phyloP scores from a whole-genome alignment of 2,888 invertebrate species.

The Suillia variegata region DNA sequence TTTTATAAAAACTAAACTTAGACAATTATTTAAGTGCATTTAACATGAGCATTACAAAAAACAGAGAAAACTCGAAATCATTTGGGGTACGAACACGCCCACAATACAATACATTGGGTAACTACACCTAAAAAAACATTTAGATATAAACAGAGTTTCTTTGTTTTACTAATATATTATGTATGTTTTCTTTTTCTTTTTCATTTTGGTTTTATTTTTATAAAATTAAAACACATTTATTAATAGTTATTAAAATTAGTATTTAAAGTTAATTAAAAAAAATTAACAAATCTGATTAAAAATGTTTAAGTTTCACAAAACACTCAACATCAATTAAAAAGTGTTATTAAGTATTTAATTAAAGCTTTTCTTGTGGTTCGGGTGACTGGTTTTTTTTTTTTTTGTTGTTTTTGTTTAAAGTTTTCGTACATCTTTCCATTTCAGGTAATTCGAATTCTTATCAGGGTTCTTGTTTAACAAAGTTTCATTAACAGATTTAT shows the following conservation, averaged over 20 bases:
- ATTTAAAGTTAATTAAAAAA: not conserved
- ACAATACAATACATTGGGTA: not conserved
- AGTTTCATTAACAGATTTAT: no score
- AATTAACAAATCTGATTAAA: not conserved
- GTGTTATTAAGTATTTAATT: not conserved
- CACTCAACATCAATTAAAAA: not conserved
- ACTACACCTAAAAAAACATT: not conserved
- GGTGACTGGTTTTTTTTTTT: not conserved
- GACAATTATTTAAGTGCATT: slow-evolving; percentile 1
- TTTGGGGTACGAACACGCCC: not conserved
- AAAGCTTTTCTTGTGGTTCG: not conserved
- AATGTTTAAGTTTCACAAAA: not conserved
- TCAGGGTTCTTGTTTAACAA: no score
- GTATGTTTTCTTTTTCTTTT: not conserved
- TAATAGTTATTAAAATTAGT: not conserved
- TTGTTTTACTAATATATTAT: no score
- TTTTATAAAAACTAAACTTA: slow-evolving; percentile 32
- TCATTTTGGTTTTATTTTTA: not conserved
- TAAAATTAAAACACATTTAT: not conserved
- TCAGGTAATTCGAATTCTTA: no score
- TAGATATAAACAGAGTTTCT: not conserved
- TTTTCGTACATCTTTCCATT: no score
- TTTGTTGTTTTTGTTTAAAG: no score
- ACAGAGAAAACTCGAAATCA: slow-evolving; percentile 2
- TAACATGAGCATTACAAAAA: slow-evolving; percentile 30